Base-by-base conservation (phyloP, 2,797 vertebrate genomes). In the Coregonus ussuriensis region DNA sequence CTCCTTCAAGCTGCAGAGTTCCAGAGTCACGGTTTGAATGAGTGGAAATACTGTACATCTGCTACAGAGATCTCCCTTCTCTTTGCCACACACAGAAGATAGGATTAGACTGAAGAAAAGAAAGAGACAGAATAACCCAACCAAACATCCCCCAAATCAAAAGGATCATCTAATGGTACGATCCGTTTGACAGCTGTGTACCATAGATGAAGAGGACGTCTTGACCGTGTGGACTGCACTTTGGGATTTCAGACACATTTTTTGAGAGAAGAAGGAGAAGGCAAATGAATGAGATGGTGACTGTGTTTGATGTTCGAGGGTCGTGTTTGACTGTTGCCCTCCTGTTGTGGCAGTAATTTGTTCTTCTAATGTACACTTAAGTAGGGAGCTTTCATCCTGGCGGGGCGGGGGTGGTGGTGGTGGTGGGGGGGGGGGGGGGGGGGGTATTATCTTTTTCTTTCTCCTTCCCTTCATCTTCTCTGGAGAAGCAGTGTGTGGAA, bases 331-430 rank as follows among this genome's bases (percentile, higher is more conserved):
- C 62, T 33, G 88, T 93, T 93, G 88, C 89, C 89, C 91, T 91
- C 94, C 93, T 86, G 90, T 89, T 87, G 93, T 89, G 92, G 90
- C 82, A 87, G 82, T 84, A 88, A 92, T 94, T 94, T 95, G 91
- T 94, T 92, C 92, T 89, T 89, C 90, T 95, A 93, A 95, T 94
- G 93, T 91, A 89, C 93, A 91, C 89, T 88, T 89, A 88, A 90
- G 91, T 93, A 88, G 67, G 85, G 85, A 73, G 89, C 94, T 95
- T 95, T 95, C 91, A 95, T 93, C 93, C 87, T 91, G 86, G 82
- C 29, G n/a, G 75, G 63, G 77, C 1, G 35, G 4, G 25, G 25
- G 25, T 25, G 25, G 25, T 25, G 25, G 25, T 25, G 25, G 37
- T 14, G 69, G 6, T 15, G 74, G 18, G 86, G 70, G 86, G 70